Conservation (phyloP, 2,797 vertebrate species). For the Prionace glauca region DNA sequence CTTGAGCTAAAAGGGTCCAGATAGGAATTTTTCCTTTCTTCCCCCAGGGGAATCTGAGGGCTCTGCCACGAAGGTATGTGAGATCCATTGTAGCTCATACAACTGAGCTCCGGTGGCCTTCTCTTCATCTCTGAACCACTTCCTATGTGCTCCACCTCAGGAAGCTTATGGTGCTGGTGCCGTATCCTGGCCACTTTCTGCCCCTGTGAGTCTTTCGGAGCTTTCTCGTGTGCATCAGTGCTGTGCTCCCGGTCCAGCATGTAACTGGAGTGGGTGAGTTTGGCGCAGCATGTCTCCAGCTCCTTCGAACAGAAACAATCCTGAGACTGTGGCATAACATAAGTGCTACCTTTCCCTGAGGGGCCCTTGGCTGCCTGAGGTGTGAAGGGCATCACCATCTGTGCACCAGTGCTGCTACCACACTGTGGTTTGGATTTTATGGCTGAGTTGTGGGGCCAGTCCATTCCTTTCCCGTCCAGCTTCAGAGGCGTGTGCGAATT, state of each 20-base stretch:
- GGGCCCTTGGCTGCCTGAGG: slow-evolving; percentile 64
- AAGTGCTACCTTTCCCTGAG: slow-evolving; percentile 64
- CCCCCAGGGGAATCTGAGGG: slow-evolving; percentile 51
- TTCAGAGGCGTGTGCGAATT: slow-evolving; percentile 65
- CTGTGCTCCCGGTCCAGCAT: slow-evolving; percentile 63
- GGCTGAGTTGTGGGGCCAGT: slow-evolving; percentile 75
- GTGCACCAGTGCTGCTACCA: slow-evolving; percentile 62
- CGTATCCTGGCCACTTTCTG: slow-evolving; percentile 92
- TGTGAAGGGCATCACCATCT: slow-evolving; percentile 65
- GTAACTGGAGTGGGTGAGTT: slow-evolving; percentile 68
- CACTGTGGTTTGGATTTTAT: slow-evolving; percentile 64
- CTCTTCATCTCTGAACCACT: slow-evolving; percentile 69
- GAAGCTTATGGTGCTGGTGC: slow-evolving; percentile 81
- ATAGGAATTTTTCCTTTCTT: slow-evolving; percentile 72
- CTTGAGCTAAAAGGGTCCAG: slow-evolving; percentile 70
- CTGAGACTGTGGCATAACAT: slow-evolving; percentile 68
- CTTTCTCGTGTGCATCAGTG: slow-evolving; percentile 5
- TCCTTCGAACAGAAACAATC: slow-evolving; percentile 74
- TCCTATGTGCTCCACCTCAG: slow-evolving; percentile 48
- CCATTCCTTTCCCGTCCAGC: slow-evolving; percentile 73
- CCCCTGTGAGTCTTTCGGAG: slow-evolving; percentile 41
- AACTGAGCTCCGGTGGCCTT: slow-evolving; percentile 72
- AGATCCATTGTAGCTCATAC: slow-evolving; percentile 70
- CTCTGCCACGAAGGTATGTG: slow-evolving; percentile 64
- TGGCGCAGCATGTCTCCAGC: slow-evolving; percentile 55